Evolutionary conservation across 2,888 invertebrate species (phyloP).

Genomic region (Ophion costatus): DNA sequence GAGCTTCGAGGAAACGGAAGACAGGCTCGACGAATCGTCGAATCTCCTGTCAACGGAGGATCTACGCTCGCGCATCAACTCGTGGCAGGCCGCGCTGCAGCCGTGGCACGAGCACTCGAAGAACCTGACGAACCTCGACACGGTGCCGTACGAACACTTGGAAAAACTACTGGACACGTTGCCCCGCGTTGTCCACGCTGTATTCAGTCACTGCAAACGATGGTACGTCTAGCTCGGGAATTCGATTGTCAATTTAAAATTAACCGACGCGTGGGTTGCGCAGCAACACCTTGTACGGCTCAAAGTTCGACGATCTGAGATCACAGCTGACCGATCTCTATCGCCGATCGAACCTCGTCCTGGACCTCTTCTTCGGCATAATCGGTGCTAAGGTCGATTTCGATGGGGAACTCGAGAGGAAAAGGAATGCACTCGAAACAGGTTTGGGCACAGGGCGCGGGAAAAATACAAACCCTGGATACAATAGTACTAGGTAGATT

Average conservation of each 20-base stretch:
- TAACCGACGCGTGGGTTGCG: conserved; percentile 52
- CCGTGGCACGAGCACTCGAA: conserved; percentile 76
- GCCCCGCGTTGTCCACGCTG: conserved; percentile 70
- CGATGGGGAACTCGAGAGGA: conserved; percentile 55
- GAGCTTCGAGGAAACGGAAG: conserved; percentile 59
- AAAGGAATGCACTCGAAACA: conserved; percentile 35
- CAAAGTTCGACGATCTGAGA: conserved; percentile 68
- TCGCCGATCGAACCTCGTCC: conserved; percentile 72
- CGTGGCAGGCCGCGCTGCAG: conserved; percentile 70
- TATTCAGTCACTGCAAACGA: conserved; percentile 76
- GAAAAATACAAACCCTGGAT: background rate
- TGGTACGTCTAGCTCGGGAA: conserved; percentile 68
- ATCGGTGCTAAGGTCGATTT: conserved; percentile 74
- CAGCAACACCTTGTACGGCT: conserved; percentile 73
- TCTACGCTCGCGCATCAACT: conserved; percentile 47
- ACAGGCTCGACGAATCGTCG: conserved; percentile 34
- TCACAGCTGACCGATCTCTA: conserved; percentile 74
- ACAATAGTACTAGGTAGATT: background rate
- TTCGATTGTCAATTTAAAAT: background rate
- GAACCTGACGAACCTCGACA: conserved; percentile 68
- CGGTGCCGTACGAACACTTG: conserved; percentile 69
- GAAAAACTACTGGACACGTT: conserved; percentile 71
- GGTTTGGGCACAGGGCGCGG: background rate
- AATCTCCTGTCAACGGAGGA: conserved; percentile 18
- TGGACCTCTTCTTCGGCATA: conserved; percentile 74